Conservation (phyloP, 2,797 vertebrate species). For the Simalia tracyae region DNA sequence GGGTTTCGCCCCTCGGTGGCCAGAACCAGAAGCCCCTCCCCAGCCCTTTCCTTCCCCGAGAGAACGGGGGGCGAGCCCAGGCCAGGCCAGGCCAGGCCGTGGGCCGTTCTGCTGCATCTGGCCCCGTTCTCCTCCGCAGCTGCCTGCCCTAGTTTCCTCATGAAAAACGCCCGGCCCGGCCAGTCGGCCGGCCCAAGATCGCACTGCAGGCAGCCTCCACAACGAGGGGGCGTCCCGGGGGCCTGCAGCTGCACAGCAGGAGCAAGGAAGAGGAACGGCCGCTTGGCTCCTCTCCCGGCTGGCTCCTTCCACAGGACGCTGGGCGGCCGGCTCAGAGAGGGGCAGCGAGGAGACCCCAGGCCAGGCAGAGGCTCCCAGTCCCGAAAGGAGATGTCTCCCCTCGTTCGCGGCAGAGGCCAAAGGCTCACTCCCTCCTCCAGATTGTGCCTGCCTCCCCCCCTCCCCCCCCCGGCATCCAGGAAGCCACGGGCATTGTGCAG, state of each 20-base stretch:
- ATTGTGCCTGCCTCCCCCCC: no score
- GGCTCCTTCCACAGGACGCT: background rate
- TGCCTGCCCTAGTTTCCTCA: background rate
- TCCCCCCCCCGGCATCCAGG: background rate
- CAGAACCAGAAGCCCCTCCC: background rate
- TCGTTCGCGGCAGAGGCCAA: background rate
- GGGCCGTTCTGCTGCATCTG: background rate
- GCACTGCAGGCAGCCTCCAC: background rate
- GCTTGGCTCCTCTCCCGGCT: background rate
- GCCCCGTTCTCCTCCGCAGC: background rate
- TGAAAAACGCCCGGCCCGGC: background rate
- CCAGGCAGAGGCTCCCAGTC: background rate
- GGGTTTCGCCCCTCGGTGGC: background rate
- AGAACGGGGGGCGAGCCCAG: background rate
- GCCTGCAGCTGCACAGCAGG: constrained; percentile 7
- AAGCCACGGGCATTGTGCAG: background rate
- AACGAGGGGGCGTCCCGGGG: background rate
- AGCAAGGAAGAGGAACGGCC: background rate
- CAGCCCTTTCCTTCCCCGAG: background rate
- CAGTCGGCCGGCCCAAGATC: background rate
- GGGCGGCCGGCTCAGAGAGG: no score
- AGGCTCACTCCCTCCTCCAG: background rate
- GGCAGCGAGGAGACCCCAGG: background rate
- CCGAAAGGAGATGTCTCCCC: background rate
- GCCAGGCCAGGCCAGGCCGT: no score